Percentiles rank a stretch among this genome's conserved stretches.
Conservation (phyloP, 2,888 invertebrate species). For the Lochmaea crataegi region DNA sequence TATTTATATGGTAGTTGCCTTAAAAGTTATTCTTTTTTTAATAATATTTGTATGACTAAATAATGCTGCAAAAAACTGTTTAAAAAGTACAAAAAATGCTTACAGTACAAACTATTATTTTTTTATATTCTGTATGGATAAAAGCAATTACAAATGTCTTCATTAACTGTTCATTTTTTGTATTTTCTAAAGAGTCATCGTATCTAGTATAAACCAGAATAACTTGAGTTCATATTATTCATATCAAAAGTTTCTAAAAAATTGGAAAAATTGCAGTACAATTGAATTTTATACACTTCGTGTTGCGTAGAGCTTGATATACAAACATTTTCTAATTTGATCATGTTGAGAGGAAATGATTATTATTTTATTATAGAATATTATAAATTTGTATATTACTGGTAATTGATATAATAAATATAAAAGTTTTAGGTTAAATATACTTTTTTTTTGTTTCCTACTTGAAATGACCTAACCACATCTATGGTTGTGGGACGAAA, state of each 20-base stretch:
- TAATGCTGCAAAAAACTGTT: background rate
- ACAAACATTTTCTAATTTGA: slow-evolving; percentile 8
- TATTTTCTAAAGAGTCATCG: background rate
- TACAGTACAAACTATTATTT: background rate
- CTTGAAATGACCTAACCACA: background rate
- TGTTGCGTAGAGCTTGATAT: slow-evolving; percentile 4
- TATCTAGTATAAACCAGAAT: slow-evolving; percentile 2
- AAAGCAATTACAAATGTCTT: background rate
- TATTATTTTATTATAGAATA: slow-evolving; percentile 37
- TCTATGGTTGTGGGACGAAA: too few species aligned
- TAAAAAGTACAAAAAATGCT: background rate
- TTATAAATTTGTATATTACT: slow-evolving; percentile 42
- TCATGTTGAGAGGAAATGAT: slow-evolving; percentile 12
- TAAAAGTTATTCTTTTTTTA: slow-evolving; percentile 41
- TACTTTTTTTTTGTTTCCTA: background rate
- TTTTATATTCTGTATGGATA: background rate
- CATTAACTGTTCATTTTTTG: background rate
- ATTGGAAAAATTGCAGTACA: slow-evolving; percentile 14
- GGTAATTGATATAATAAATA: slow-evolving; percentile 39
- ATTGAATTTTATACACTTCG: slow-evolving; percentile 3
- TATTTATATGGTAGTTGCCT: slow-evolving; percentile 48
- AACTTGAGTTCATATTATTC: slow-evolving; percentile 3
- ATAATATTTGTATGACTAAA: slow-evolving; percentile 34
- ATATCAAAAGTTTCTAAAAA: background rate
- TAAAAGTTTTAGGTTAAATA: slow-evolving; percentile 19